Evolutionary conservation across 1,140 invertebrate genomes (phyloP).

Genomic region (Hyphantria cunea): DNA sequence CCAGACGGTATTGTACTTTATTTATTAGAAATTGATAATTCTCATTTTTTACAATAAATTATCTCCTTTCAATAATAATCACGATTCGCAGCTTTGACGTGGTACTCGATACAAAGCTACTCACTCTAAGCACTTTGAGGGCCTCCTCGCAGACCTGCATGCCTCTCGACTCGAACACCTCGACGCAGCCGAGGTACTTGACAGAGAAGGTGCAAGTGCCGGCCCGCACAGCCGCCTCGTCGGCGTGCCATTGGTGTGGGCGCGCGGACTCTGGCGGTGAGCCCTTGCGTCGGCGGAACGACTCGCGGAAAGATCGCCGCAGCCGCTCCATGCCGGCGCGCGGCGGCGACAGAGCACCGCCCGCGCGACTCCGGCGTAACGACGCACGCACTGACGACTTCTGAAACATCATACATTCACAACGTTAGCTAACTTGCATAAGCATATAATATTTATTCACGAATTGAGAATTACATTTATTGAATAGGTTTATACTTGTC

Average conservation of each 20-base stretch:
- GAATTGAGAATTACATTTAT: too few relatives aligned
- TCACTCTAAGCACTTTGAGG: slow-evolving; percentile 94
- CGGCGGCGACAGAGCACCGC: slow-evolving; percentile 87
- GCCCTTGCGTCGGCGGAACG: slow-evolving; percentile 92
- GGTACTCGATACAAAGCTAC: slow-evolving; percentile 45
- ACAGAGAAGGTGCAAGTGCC: slow-evolving; percentile 98
- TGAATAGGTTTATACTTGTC: too few relatives aligned
- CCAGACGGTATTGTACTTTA: too few relatives aligned
- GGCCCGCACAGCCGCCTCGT: slow-evolving; percentile 96
- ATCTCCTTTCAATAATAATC: too few relatives aligned
- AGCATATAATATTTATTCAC: too few relatives aligned
- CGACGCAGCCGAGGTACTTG: slow-evolving; percentile 99
- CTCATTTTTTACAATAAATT: too few relatives aligned
- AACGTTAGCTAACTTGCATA: not conserved
- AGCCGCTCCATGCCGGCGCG: slow-evolving; percentile 94
- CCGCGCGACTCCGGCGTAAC: slow-evolving; percentile 83
- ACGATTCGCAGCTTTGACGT: too few relatives aligned
- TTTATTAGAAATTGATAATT: too few relatives aligned
- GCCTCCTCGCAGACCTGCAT: slow-evolving; percentile 99
- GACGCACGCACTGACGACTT: slow-evolving; percentile 81
- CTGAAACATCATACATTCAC: slow-evolving; percentile 50
- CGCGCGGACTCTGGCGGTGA: slow-evolving; percentile 95
- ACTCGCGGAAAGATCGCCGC: slow-evolving; percentile 95
- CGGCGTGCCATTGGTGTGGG: slow-evolving; percentile 98
- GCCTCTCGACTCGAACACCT: slow-evolving; percentile 99